Base-by-base conservation (phyloP, 2,797 vertebrate genomes). In the Oceanodroma leucorhoa region DNA sequence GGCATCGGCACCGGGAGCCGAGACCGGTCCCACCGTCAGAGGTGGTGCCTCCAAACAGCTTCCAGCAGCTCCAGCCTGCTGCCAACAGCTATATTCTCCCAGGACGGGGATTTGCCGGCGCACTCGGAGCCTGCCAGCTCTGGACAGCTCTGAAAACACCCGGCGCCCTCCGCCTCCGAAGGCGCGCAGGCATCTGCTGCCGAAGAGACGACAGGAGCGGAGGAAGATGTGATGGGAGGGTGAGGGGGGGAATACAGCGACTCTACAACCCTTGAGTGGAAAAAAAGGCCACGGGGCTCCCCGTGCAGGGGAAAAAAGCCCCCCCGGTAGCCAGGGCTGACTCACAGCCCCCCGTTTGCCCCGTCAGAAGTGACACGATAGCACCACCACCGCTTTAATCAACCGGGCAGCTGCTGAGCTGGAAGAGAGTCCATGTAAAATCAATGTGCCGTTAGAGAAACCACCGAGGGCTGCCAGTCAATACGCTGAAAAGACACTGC, bases 401-500 rank as follows among this genome's bases (percentile, higher is more conserved):
- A 79, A 8, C 50, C 2, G 38, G 77, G 79, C 85, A 70, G 82
- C 82, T 36, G 62, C 50, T 30, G 90, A 67, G 89, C 66, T 89
- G 67, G 89, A n/a, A 79, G 67, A 41, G 51, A 90, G 62, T 43
- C 82, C 14, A 0, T 27, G 81, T 38, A 58, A 57, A 93, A 94
- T 95, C 94, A 11, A 77, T 91, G 93, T 16, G 38, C 84, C 38
- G 34, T 89, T 76, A 87, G 84, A 85, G 88, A 83, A 62, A 85
- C 60, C 94, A 87, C 75, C 5, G 3, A 85, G 87, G 91, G 84
- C 81, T 89, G 91, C 91, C 94, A 40, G 43, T 77, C 84, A 85
- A 67, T 57, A 22, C 0, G 2, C 75, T 40, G 89, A 71, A 70
- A 70, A 80, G 94, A 58, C 91, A n/a, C 75, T 9, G 54, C 94